phyloP scores from a whole-genome alignment of 2,113 vertebrate genomes.

The Hylia prasina region DNA sequence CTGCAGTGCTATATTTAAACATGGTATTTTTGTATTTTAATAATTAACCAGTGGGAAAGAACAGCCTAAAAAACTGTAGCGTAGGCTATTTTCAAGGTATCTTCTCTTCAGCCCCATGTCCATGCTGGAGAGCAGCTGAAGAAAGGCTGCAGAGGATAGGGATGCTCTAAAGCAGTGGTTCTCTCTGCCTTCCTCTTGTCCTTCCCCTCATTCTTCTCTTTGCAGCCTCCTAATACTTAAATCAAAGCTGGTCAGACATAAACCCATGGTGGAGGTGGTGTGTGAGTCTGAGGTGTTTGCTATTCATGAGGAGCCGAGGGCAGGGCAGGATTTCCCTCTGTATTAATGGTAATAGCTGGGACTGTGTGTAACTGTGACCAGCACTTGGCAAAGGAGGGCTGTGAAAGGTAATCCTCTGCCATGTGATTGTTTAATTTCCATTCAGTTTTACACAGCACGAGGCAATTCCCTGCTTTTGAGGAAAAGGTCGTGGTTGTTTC shows the following conservation, averaged over 20 bases:
- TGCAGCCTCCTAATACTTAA: background rate
- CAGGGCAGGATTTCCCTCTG: background rate
- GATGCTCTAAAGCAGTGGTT: background rate
- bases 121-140: background rate
- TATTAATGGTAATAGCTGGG: background rate
- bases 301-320: rapidly evolving
- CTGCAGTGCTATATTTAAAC: constrained; percentile 36
- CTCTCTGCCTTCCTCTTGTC: background rate
- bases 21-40: constrained; percentile 57
- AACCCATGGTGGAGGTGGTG: rapidly evolving
- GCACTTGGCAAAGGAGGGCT: background rate
- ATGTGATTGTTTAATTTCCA: background rate
- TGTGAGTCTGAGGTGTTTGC: background rate
- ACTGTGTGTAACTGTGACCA: rapidly evolving
- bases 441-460: background rate
- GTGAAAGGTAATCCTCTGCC: background rate
- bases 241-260: background rate
- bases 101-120: background rate
- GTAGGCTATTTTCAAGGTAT: background rate
- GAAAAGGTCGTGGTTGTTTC: background rate
- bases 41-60: constrained; percentile 53
- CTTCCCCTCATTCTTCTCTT: background rate
- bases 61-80: background rate
- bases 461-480: background rate
- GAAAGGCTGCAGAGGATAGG: background rate